These are phyloP conservation scores for Danaus plexippus DNA, from an alignment of 1,140 invertebrate species.

Conservation along the genomic window DNA sequence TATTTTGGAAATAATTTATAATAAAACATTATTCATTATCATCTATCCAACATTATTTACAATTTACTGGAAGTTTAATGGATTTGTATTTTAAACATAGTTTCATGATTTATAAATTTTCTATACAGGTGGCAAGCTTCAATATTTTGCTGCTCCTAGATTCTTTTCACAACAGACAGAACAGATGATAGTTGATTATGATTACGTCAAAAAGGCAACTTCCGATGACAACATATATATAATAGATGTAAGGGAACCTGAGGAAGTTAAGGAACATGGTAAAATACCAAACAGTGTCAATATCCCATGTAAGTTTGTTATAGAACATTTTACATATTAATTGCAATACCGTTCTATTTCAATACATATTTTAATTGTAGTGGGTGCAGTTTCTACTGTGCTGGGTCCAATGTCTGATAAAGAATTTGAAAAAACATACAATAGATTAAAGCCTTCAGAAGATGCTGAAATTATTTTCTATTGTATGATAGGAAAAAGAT, in stretches of 20 bases:
- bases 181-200: conserved; percentile 62
- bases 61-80: too few species aligned
- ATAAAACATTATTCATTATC: too few species aligned
- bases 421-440: conserved; percentile 59
- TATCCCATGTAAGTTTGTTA: conserved; percentile 73
- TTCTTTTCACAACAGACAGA: conserved; percentile 34
- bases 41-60: too few species aligned
- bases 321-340: neutral
- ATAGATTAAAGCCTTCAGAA: conserved; percentile 71
- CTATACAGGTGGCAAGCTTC: conserved; percentile 6
- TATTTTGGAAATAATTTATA: too few species aligned
- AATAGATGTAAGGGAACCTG: conserved; percentile 76
- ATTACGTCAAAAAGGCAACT: conserved; percentile 69
- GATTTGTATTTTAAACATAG: too few species aligned
- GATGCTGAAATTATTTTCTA: conserved; percentile 75
- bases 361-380: conserved; percentile 33
- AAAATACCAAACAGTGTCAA: conserved; percentile 76
- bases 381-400: conserved; percentile 59
- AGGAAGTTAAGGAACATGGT: conserved; percentile 75
- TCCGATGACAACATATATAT: conserved; percentile 53
- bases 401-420: conserved; percentile 56
- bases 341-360: conserved; percentile 9
- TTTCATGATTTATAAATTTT: conserved; percentile 6
- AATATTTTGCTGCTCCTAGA: conserved; percentile 13
- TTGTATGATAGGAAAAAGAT: conserved; percentile 75